Base-by-base conservation (phyloP, 2,113 vertebrate species). In the Geothlypis trichas region DNA sequence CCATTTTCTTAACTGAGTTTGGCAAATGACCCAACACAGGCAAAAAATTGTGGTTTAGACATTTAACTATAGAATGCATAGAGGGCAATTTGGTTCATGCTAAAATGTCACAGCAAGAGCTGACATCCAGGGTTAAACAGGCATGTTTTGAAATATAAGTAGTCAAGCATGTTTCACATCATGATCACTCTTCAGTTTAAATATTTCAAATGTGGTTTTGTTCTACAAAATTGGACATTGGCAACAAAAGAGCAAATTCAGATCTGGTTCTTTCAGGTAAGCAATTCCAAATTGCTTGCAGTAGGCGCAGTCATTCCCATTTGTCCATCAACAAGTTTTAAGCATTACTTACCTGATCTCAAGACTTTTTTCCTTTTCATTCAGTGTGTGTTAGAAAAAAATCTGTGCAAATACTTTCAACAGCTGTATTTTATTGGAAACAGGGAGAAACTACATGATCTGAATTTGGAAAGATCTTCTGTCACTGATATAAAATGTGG, bases 361-460 rank as follows among this genome's bases (percentile, higher is more conserved):
- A 59, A 26, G 52, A 24, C 2, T 57, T 37, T 71, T 71, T 87
- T 68, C n/a, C 39, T 68, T 66, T 71, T 33, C 19, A 15, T 75
- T 63, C 33, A 30, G 12, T 59, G 14, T 15, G 3, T 1, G 0
- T 72, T 82, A 65, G n/a, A 51, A 78, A 39, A 87, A 26, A 47
- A 21, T 6, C 8, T 37, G 7, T 51, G 41, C 5, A 89, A 75
- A 63, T 67, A 5, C 42, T 63, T 67, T 52, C 35, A 63, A 35
- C 4, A 62, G 15, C 3, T 81, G 15, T 62, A 9, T 81, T 90
- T 89, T 77, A 65, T 37, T 69, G 18, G 76, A 77, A 44, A 7
- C 2, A 5, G 16, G 24, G 49, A 54, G 68, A 13, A 44, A 63
- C 20, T 18, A 30, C 0, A 0, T 42, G 3, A 67, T 33, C 18